Evolutionary conservation across 2,113 vertebrate species (phyloP), one percentile per base, ranked within the genome.

Genomic region (Seriola quinqueradiata): DNA sequence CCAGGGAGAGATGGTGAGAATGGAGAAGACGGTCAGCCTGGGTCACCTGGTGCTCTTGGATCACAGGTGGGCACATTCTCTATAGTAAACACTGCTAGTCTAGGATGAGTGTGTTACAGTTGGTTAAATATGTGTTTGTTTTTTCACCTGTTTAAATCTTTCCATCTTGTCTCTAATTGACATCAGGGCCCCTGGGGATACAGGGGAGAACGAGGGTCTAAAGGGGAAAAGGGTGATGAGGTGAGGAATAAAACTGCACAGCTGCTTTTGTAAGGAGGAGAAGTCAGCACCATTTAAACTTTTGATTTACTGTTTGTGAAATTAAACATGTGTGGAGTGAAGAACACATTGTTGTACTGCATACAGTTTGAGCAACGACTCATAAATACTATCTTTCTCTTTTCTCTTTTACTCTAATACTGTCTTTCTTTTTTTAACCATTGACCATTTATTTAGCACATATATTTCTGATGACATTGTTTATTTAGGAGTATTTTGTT

Each of bases 211-310:
- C 91, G 87, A 10, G 97, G 97, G 6, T 82, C 91, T 52, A 69
- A 91, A 79, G 97, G 97, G 0, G 96, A 97, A 75, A 95, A 94
- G 75, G 97, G 97, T 68, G 97, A 97, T 10, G 96, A 97, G 96
- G 97, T 98, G 79, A 96, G 95, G 50, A 54, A 52, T 36, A n/a
- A 74, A 60, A 48, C 13, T 3, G 23, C 25, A 70, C 28, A 64
- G 66, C 28, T 73, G 65, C 52, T 55, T 68, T 50, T 70, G 57
- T 50, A 25, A 10, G 5, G 2, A n/a, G 54, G 54, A 46, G 16
- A 12, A 8, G 19, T 69, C 63, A 23, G 16, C 40, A 1, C 10
- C 16, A 13, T 46, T 69, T 32, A 64, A 42, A 5, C 5, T 10
- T 61, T 59, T 42, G 52, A 68, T 61, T 87, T 72, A 83, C 28